Evolutionary conservation across 1,140 invertebrate species (phyloP).

Genomic region (Cherax quadricarinatus): DNA sequence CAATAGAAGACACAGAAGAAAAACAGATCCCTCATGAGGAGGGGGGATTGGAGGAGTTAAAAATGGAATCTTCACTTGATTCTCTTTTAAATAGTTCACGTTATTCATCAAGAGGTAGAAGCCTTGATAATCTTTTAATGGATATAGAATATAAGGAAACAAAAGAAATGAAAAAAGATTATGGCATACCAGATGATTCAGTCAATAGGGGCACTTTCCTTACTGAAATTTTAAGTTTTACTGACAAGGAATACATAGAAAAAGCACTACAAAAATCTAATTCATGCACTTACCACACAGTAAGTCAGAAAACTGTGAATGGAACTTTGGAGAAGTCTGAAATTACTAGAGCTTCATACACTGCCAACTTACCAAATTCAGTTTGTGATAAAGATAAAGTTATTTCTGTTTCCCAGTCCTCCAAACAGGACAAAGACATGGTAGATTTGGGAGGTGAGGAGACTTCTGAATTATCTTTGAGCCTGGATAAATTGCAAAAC

Average conservation of each 20-base stretch:
- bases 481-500: constrained; percentile 23
- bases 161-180: not conserved
- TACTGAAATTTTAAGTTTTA: constrained; percentile 20
- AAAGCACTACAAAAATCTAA: not conserved
- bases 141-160: constrained; percentile 2
- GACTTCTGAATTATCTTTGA: constrained; percentile 5
- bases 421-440: not conserved
- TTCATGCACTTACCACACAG: not conserved
- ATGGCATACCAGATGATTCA: not conserved
- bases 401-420: not conserved
- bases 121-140: constrained; percentile 13
- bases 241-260: not conserved
- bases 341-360: not conserved
- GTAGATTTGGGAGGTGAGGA: constrained; percentile 8
- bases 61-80: constrained; percentile 34
- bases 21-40: constrained; percentile 47
- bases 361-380: not conserved
- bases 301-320: not conserved
- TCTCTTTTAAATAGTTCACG: constrained; percentile 42
- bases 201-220: constrained; percentile 29
- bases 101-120: constrained; percentile 7
- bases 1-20: not conserved
- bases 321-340: not conserved
- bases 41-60: constrained; percentile 32
- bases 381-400: not conserved